Evolutionary conservation across 2,888 invertebrate species (phyloP), one percentile per base, ranked within the genome.

Genomic region (Stenichneumon culpator): DNA sequence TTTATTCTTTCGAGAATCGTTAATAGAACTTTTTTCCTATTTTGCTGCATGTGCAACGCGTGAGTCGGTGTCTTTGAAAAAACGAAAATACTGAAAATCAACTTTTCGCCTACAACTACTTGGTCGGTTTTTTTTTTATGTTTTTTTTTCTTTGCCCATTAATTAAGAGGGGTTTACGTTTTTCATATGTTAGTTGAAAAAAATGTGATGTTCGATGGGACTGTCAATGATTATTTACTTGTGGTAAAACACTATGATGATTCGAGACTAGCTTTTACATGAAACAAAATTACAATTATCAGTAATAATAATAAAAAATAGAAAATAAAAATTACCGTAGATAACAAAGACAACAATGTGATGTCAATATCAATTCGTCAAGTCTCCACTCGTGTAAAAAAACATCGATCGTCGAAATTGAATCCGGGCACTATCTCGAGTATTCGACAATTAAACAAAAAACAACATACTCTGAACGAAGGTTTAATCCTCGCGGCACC

Each of bases 221-320:
- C 32, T 44, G 54, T 39, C 25, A 16, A 72, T 47, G 65, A 25
- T 78, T 65, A 11, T 63, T 75, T 70, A 82, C 73, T 79, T 47
- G 79, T 67, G 25, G 36, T 70, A 36, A 60, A 79, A 82, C 69
- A 69, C 70, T 78, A 79, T 79, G 28, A 68, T 79, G 47, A 79
- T 88, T 88, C 87, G 86, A 92, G 93, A 93, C 93, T 93, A 93
- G 93, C 86, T 91, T 89, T 91, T 91, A 90, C 89, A 88, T 86
- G 88, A 90, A 90, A 73, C 36, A 54, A 67, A 22, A 65, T 82
- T 73, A 78, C 68, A 57, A 67, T 75, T 79, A 82, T 57, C 47
- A 57, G 65, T 65, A 44, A 69, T 81, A 75, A 73, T 75, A 69
- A 73, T 44, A 79, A 81, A 50, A 50, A 75, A 50, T 22, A 57